Percentiles rank a stretch among this genome's conserved stretches.
Conservation (phyloP, 2,113 vertebrate genomes). For the Rallus limicola region DNA sequence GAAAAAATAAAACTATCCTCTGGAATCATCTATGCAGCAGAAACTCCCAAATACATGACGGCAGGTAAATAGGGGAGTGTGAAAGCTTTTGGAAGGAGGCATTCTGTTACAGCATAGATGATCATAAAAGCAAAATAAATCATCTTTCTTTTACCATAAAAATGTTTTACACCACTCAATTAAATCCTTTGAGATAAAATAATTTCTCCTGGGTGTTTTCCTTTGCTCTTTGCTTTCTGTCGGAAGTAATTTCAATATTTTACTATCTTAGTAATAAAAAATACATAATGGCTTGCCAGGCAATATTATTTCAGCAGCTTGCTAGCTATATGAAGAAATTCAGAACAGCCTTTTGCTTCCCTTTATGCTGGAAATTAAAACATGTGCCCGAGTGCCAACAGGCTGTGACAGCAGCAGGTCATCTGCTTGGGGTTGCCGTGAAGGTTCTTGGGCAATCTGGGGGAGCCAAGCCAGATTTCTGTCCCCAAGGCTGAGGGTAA, state of each 20-base stretch:
- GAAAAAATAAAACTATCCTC: background rate
- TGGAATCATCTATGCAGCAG: background rate
- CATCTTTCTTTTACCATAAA: constrained; percentile 26
- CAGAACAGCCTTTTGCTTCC: background rate
- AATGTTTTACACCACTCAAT: constrained; percentile 29
- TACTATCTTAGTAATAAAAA: constrained; percentile 64
- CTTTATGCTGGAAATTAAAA: background rate
- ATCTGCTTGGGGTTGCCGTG: background rate
- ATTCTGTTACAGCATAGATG: background rate
- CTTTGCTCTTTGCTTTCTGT: constrained; percentile 14
- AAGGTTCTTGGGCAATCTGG: background rate
- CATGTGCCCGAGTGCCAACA: background rate
- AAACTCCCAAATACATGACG: background rate
- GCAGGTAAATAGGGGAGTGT: background rate
- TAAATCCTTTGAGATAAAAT: constrained; percentile 31
- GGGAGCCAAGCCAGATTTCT: background rate
- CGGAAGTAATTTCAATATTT: constrained; percentile 66
- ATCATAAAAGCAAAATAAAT: constrained; percentile 25
- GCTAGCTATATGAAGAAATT: background rate
- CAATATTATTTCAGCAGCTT: background rate
- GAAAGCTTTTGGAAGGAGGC: background rate
- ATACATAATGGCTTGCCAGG: constrained; percentile 17
- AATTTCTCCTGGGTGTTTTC: constrained; percentile 50
- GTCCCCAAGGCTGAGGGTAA: background rate
- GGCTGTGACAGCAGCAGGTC: background rate